Base-by-base conservation (phyloP, 2,113 vertebrate species). In the Micromys minutus region DNA sequence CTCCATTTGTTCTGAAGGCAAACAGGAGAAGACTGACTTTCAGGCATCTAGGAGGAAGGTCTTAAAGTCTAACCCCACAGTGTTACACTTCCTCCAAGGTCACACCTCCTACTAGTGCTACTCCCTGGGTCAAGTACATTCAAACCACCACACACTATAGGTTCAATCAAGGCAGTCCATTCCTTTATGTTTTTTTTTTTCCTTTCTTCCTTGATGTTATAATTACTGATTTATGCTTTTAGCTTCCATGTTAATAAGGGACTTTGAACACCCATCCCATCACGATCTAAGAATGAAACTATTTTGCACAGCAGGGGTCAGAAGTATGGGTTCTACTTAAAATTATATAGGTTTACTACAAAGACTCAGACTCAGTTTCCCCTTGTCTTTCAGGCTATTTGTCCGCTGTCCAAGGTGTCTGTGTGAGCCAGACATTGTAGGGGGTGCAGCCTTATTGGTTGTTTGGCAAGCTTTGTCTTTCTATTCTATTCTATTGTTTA, bases 401-500 rank as follows among this genome's bases (percentile, higher is more conserved):
- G 15, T 39, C 0, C 31, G 65, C 87, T 55, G 88, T 59, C 24
- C 8, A 7, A 22, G 10, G 13, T 17, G 21, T 7, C 52, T 81
- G 12, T 47, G 2, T 76, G 77, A 65, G n/a, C 21, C 77, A 67
- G 17, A 4, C 22, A 5, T 3, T 29, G 29, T 31, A 61, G 17
- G 29, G 29, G 2, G 2, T 34, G 1, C 42, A 81, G 11, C 61
- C 52, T 88, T 19, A 2, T 29, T 36, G 9, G 10, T 36, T 42
- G 9, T 75, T 96, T 7, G 45, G 45, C 13, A 21, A n/a, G 39
- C 9, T 74, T 21, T 76, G 65, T 6, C 97, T 65, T 55, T 94
- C 94, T 9, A 47, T 90, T 87, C 79, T 99, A 98, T 99, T 99
- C 98, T 99, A 94, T 99, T 65, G 98, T 98, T 50, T 98, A 98